Base-by-base conservation (phyloP, 2,888 invertebrate genomes). In the Apantesis nais region DNA sequence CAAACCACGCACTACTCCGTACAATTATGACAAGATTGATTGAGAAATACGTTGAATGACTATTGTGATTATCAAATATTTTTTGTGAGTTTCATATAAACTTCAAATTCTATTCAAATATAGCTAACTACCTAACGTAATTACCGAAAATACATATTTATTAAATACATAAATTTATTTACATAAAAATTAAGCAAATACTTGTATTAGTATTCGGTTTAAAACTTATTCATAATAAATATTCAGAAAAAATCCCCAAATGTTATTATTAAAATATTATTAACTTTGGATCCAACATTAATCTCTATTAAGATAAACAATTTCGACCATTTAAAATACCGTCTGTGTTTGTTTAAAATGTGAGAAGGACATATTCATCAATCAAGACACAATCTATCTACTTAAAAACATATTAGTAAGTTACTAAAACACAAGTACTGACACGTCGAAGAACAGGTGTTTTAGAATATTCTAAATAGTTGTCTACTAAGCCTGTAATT, bases 231-330 rank as follows among this genome's bases (percentile, higher is more conserved):
- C 25, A 55, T 25, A 55, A 55, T 5, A 12, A 55, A 55, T 1
- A 0, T n/a, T 4, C 11, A 55, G 3, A 55, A 55, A 55, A 25
- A 25, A 55, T 12, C 3, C n/a, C n/a, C 12, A 25, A 55, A 14
- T 55, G 12, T 14, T 55, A 55, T 25, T 55, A 1, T 14, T 55
- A 29, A 58, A 58, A 58, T 58, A 58, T 12, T 29, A 29, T 12
- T 58, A 58, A 29, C 29, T 65, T 39, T 61, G 55, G 22, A 65
- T 31, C 14, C 70, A 71, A 80, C 89, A 93, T 94, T 89, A 91
- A 93, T 94, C 92, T 89, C 84, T 89, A 93, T 93, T 91, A 87
- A 87, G 87, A 86, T 89, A 89, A 88, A 92, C 90, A 89, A 91
- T 92, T 90, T 90, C 82, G 88, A 90, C 89, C 87, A 89, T 90